Base-by-base conservation (phyloP, 2,113 vertebrate genomes). In the Felis chaus region DNA sequence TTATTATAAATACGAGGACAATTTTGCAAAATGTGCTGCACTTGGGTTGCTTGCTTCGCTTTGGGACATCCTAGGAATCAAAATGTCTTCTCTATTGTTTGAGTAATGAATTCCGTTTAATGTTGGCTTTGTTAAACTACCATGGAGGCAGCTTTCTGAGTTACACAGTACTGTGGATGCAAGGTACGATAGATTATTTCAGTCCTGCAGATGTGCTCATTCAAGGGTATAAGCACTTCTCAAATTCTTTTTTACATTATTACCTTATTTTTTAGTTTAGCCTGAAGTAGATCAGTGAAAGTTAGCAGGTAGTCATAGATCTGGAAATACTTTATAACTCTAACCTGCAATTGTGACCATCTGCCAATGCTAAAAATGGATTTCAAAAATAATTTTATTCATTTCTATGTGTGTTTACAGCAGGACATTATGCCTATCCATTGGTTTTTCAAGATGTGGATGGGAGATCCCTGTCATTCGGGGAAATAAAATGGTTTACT, bases 371-470 rank as follows among this genome's bases (percentile, higher is more conserved):
- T 97, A 81, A 94, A 95, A 97, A 85, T 86, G 39, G 4, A 95
- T 95, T 96, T 97, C 48, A 86, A 94, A 96, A 97, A 91, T 97
- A 88, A 96, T 97, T 94, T 80, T 95, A 81, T 96, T 95, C 92
- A 97, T 97, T 98, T 97, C 78, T 92, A 65, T 95, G 21, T 94
- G 7, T 97, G 68, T 82, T 94, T 97, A 82, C n/a, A 91, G 66
- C 55, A 81, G 69, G 55, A 16, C 53, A 80, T 91, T 94, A 39
- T 94, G 50, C 53, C 73, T 79, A 21, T 95, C 97, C 85, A 21
- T 41, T 95, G 86, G 95, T 91, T 95, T 98, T 95, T 94, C 78
- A 89, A 97, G 82, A 87, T 95, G 94, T 85, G 1, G 4, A 48
- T 91, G 61, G 69, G 50, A n/a, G 68, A 92, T 84, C 65, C 25